A percentile compares a stretch with the other conserved stretches of the same genome.
These are phyloP conservation scores for Amblyopsis rosae DNA, from an alignment of 2,113 vertebrate species.

Conservation along the genomic window DNA sequence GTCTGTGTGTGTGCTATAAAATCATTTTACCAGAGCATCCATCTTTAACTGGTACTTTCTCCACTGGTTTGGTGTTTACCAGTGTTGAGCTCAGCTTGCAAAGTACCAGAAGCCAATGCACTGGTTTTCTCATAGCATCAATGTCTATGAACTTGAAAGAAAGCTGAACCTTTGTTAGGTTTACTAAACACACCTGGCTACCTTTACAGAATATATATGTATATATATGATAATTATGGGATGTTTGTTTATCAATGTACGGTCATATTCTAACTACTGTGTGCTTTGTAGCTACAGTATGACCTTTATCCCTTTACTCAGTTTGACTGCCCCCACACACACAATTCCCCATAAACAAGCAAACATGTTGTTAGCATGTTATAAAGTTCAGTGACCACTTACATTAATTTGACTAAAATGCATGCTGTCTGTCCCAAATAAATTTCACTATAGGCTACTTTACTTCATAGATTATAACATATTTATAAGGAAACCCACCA, in stretches of 20 bases:
- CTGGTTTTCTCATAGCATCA: background rate
- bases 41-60: slow-evolving; percentile 25
- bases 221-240: background rate
- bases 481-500: too few relatives aligned
- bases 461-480: too few relatives aligned
- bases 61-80: slow-evolving; percentile 24
- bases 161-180: too few relatives aligned
- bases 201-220: too few relatives aligned
- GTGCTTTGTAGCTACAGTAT: slow-evolving; percentile 18
- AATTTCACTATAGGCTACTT: too few relatives aligned
- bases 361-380: background rate
- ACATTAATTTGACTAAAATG: background rate
- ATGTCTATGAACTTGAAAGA: background rate
- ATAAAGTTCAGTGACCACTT: slow-evolving; percentile 4
- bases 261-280: slow-evolving; percentile 5
- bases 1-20: slow-evolving; percentile 59
- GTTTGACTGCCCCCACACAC: background rate
- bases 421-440: background rate
- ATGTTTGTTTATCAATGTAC: slow-evolving; percentile 14
- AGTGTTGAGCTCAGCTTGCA: slow-evolving; percentile 17
- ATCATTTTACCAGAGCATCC: slow-evolving; percentile 65
- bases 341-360: background rate
- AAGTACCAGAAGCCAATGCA: slow-evolving; percentile 6
- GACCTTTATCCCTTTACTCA: slow-evolving; percentile 48
- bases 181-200: slow-evolving; percentile 2